phyloP scores from a whole-genome alignment of 2,797 vertebrate genomes.

The Pangasius mekongensis region DNA sequence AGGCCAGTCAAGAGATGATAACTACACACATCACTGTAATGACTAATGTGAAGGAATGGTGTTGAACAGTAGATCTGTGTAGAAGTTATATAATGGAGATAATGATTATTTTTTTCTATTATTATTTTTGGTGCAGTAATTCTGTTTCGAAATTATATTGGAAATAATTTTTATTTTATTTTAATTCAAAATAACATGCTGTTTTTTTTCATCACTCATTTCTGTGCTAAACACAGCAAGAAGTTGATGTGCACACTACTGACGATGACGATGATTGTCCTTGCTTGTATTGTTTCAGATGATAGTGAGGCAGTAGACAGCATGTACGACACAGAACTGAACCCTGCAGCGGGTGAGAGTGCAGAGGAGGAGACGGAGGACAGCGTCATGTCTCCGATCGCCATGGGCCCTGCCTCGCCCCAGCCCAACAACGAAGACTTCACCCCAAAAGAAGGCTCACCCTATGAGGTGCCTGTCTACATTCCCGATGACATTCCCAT shows the following conservation, averaged over 20 bases:
- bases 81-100: background rate
- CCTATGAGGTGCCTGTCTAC: constrained; percentile 97
- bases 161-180: too few relatives aligned
- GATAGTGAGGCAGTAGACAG: constrained; percentile 91
- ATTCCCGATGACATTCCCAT: constrained; percentile 99
- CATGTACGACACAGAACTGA: constrained; percentile 94
- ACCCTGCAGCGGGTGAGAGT: constrained; percentile 83
- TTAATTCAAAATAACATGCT: background rate
- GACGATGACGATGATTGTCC: background rate
- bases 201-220: background rate
- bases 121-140: background rate
- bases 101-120: background rate
- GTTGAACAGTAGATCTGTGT: background rate
- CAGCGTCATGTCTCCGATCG: constrained; percentile 87
- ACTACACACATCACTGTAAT: background rate
- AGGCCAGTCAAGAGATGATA: constrained; percentile 15
- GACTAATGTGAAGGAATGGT: background rate
- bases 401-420: constrained; percentile 85
- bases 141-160: too few relatives aligned
- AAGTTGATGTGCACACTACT: background rate
- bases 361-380: constrained; percentile 88
- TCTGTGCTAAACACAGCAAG: background rate
- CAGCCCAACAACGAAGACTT: constrained; percentile 92
- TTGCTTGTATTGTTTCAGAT: constrained; percentile 73
- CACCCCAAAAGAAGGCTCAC: constrained; percentile 97